These are phyloP conservation scores for Narcine bancroftii DNA, from an alignment of 2,113 vertebrate species.

Conservation along the genomic window DNA sequence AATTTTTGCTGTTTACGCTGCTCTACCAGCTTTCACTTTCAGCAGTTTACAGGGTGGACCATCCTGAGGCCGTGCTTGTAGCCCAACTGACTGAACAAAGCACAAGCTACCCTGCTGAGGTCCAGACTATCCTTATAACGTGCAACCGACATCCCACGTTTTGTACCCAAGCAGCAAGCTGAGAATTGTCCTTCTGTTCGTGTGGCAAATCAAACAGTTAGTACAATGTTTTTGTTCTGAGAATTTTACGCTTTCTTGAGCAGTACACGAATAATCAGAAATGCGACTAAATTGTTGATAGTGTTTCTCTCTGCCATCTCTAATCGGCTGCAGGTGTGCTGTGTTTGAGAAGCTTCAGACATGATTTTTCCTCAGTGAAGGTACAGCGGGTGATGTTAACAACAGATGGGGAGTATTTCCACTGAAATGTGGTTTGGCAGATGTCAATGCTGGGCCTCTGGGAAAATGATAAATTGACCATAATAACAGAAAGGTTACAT, in stretches of 20 bases:
- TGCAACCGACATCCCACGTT: not conserved
- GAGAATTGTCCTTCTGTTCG: not conserved
- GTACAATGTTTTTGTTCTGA: constrained; percentile 5
- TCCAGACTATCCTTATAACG: not conserved
- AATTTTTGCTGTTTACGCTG: no score
- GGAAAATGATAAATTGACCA: constrained; percentile 48
- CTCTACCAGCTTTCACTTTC: no score
- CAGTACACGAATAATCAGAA: constrained; percentile 44
- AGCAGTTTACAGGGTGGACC: no score
- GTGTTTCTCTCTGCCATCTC: constrained; percentile 54
- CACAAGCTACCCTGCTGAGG: not conserved
- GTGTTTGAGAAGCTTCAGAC: constrained; percentile 52
- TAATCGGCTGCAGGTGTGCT: constrained; percentile 54
- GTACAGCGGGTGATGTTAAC: constrained; percentile 49
- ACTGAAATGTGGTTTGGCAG: constrained; percentile 48
- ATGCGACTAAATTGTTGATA: constrained; percentile 50
- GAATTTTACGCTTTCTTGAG: not conserved
- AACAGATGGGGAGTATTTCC: constrained; percentile 52
- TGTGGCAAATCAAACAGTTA: not conserved
- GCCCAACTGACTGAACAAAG: not conserved
- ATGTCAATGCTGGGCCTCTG: constrained; percentile 41
- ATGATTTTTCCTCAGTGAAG: constrained; percentile 51
- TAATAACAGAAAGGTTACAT: constrained; percentile 40
- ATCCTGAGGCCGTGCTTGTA: not conserved
- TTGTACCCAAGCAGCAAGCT: not conserved